These are phyloP conservation scores for Bombylius major DNA, from an alignment of 2,888 invertebrate species.

Conservation along the genomic window DNA sequence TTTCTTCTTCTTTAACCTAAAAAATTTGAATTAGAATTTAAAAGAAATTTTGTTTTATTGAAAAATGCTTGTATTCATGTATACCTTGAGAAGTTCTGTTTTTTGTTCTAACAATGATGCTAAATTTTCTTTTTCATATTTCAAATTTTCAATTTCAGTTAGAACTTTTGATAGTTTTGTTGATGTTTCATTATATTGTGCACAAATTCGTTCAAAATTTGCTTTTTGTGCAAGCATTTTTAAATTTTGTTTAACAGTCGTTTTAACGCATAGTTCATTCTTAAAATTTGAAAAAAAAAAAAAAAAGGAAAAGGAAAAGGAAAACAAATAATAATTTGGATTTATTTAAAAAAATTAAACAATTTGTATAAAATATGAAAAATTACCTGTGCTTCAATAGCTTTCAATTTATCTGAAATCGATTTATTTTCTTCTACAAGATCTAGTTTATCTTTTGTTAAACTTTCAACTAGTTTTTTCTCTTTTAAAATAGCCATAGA, in stretches of 20 bases:
- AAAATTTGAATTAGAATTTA: background rate
- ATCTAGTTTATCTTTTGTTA: constrained; percentile 24
- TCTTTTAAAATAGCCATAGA: constrained; percentile 31
- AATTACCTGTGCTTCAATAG: constrained; percentile 1
- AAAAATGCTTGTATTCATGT: no score
- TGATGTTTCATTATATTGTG: constrained; percentile 27
- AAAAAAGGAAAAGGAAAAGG: no score
- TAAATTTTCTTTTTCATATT: constrained; percentile 28
- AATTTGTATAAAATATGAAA: no score
- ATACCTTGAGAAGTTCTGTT: constrained; percentile 28
- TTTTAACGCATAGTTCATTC: constrained; percentile 27
- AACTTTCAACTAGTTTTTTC: constrained; percentile 27
- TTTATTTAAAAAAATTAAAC: no score
- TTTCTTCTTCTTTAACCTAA: constrained; percentile 32
- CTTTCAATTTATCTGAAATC: constrained; percentile 25
- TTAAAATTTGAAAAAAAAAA: constrained; percentile 4
- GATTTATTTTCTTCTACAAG: constrained; percentile 26
- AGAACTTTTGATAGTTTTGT: constrained; percentile 31
- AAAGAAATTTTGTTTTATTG: background rate
- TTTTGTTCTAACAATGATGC: constrained; percentile 28
- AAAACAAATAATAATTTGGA: no score
- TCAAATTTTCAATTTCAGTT: constrained; percentile 30
- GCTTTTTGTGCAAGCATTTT: constrained; percentile 32
- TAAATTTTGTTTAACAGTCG: constrained; percentile 32
- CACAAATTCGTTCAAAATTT: constrained; percentile 29